These are phyloP conservation scores for Melinaea marsaeus DNA, from an alignment of 2,888 invertebrate genomes.

Conservation along the genomic window DNA sequence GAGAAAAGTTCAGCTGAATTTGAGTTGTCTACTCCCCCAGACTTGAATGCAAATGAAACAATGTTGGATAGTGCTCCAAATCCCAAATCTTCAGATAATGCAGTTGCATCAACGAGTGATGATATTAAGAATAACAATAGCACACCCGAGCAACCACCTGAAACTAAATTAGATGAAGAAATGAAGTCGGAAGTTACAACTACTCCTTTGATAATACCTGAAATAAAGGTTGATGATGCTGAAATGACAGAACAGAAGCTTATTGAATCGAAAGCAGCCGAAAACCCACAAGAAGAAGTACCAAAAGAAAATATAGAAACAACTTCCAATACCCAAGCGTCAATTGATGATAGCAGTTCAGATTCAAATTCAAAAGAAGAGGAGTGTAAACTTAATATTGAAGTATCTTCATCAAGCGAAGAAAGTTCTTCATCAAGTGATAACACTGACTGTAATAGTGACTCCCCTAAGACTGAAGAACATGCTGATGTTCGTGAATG, in stretches of 20 bases:
- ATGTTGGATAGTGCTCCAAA: conserved; percentile 25
- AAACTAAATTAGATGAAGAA: conserved; percentile 49
- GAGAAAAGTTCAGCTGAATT: conserved; percentile 51
- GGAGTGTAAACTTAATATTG: conserved; percentile 57
- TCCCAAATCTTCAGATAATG: conserved; percentile 27
- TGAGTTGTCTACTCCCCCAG: conserved; percentile 59
- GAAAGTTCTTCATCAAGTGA: conserved; percentile 72
- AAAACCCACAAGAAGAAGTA: conserved; percentile 34
- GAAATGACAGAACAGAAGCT: conserved; percentile 66
- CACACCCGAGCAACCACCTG: conserved; percentile 21
- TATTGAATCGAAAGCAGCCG: conserved; percentile 42
- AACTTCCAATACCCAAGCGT: conserved; percentile 18
- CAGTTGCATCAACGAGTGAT: conserved; percentile 36
- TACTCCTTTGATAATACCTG: conserved; percentile 53
- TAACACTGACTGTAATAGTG: conserved; percentile 68
- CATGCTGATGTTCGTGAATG: conserved; percentile 34
- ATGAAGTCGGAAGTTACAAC: conserved; percentile 45
- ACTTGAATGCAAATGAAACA: conserved; percentile 43
- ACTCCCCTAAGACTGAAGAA: conserved; percentile 62
- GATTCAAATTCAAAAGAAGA: conserved; percentile 61
- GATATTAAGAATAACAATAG: conserved; percentile 39
- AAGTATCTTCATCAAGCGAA: conserved; percentile 65
- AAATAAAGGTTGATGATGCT: conserved; percentile 67
- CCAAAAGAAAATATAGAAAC: conserved; percentile 41
- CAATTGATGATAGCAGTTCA: conserved; percentile 57